Conservation (phyloP, 1,140 invertebrate genomes). For the Bombus impatiens region DNA sequence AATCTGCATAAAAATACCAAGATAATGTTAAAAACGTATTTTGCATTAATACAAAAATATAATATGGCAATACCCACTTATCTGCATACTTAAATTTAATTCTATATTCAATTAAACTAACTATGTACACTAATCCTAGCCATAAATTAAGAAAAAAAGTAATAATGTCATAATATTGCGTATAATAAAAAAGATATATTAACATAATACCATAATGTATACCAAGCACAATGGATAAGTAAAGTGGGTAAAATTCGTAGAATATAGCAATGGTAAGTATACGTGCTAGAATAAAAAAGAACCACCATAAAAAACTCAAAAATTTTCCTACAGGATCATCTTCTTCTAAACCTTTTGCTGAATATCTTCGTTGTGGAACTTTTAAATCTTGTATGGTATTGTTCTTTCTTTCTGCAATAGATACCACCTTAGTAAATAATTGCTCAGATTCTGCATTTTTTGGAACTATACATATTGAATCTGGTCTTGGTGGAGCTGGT, state of each 20-base stretch:
- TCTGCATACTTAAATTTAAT: conserved; percentile 88
- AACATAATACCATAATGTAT: conserved; percentile 85
- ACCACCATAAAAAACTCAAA: conserved; percentile 88
- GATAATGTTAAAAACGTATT: conserved; percentile 85
- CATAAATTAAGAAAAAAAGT: conserved; percentile 84
- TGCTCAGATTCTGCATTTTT: conserved; percentile 50
- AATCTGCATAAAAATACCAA: conserved; percentile 84
- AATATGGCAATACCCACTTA: conserved; percentile 86
- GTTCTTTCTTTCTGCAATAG: conserved; percentile 25
- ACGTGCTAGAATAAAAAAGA: conserved; percentile 86
- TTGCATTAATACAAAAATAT: conserved; percentile 85
- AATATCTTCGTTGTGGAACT: conserved; percentile 74
- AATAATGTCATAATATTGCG: conserved; percentile 83
- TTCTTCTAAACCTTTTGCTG: conserved; percentile 84
- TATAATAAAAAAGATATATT: conserved; percentile 84
- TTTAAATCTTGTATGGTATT: conserved; percentile 56
- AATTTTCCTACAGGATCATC: conserved; percentile 87
- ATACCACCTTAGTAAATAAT: conserved; percentile 34
- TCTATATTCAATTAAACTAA: conserved; percentile 89
- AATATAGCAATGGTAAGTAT: conserved; percentile 87
- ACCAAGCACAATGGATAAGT: conserved; percentile 83
- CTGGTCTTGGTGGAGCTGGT: conserved; percentile 79
- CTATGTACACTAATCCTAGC: conserved; percentile 88
- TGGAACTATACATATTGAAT: conserved; percentile 68
- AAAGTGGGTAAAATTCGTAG: conserved; percentile 86